phyloP scores from a whole-genome alignment of 1,140 invertebrate genomes.

The Pseudomyrmex pallidus region DNA sequence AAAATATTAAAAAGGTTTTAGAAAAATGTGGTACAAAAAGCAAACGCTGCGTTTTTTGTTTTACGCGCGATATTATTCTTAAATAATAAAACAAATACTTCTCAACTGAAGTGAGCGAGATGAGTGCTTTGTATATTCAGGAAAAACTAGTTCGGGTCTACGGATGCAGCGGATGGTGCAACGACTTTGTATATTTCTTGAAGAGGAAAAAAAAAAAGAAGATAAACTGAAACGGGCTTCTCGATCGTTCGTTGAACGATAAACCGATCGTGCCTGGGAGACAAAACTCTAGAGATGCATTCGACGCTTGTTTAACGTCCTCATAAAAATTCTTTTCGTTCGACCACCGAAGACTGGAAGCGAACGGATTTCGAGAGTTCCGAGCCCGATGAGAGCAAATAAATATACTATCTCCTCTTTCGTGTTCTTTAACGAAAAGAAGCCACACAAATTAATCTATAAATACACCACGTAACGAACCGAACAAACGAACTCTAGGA shows the following conservation, averaged over 20 bases:
- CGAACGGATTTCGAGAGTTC: slow-evolving; percentile 69
- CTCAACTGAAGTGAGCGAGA: not conserved
- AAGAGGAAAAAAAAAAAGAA: not conserved
- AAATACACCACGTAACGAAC: slow-evolving; percentile 78
- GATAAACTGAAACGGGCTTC: slow-evolving; percentile 22
- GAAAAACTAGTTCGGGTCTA: slow-evolving; percentile 14
- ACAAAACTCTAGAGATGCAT: slow-evolving; percentile 68
- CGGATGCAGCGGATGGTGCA: slow-evolving; percentile 15
- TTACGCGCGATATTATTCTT: not conserved
- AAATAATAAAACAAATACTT: slow-evolving; percentile 18
- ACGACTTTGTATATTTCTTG: slow-evolving; percentile 38
- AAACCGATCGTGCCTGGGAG: slow-evolving; percentile 67
- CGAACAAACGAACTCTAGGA: slow-evolving; percentile 69
- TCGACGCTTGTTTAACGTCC: slow-evolving; percentile 73
- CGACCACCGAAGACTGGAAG: slow-evolving; percentile 68
- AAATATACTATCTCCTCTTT: slow-evolving; percentile 75
- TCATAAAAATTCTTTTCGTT: slow-evolving; percentile 79
- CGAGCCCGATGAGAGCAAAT: slow-evolving; percentile 68
- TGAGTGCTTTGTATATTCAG: not conserved
- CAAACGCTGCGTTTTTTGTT: not conserved
- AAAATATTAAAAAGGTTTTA: too few relatives aligned
- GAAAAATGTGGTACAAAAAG: not conserved
- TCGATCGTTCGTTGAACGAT: slow-evolving; percentile 73
- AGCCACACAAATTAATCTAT: slow-evolving; percentile 84
- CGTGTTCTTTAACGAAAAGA: slow-evolving; percentile 78